Evolutionary conservation across 2,113 vertebrate species (phyloP), one percentile per base, ranked within the genome.

Genomic region (Amphiprion ocellaris): DNA sequence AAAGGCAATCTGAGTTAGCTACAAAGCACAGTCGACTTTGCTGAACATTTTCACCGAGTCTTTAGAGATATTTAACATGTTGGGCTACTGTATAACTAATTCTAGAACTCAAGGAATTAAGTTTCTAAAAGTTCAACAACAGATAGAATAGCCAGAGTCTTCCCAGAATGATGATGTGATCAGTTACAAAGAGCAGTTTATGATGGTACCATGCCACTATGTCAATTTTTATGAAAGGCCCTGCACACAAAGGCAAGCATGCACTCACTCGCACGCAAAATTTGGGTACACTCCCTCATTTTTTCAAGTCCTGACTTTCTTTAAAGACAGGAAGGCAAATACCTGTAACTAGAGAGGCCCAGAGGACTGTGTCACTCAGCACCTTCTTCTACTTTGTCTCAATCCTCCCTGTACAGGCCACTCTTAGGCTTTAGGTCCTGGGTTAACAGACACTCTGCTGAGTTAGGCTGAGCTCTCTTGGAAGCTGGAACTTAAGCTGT

Each of bases 341-440:
- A 46, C 65, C 70, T 90, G 92, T 86, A 94, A 94, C 83, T 59
- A 52, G 86, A 93, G 88, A 89, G 33, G 81, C 89, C 80, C 89
- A 68, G 82, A 94, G 87, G 85, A 85, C 77, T 41, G 66, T 66
- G 83, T 88, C 91, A 89, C 77, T 91, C 79, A 70, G 71, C 84
- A 81, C n/a, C 53, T 69, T 89, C 84, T 65, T 80, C 39, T 46
- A 52, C 14, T 89, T 73, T 61, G 52, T 61, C 60, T 82, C 63
- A 49, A n/a, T 69, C 68, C 67, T 77, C 66, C 49, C 37, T 58
- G 44, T 68, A 69, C 53, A 69, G 73, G 58, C 66, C 52, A 41
- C 76, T 73, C 58, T 78, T 76, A 59, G 62, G 10, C 55, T 52
- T 54, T 1, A 37, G 0, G 55, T 75, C 72, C 58, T 59, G 23